These are phyloP conservation scores for Pseudomyrmex flavicornis DNA, from an alignment of 1,140 invertebrate genomes.

Conservation along the genomic window DNA sequence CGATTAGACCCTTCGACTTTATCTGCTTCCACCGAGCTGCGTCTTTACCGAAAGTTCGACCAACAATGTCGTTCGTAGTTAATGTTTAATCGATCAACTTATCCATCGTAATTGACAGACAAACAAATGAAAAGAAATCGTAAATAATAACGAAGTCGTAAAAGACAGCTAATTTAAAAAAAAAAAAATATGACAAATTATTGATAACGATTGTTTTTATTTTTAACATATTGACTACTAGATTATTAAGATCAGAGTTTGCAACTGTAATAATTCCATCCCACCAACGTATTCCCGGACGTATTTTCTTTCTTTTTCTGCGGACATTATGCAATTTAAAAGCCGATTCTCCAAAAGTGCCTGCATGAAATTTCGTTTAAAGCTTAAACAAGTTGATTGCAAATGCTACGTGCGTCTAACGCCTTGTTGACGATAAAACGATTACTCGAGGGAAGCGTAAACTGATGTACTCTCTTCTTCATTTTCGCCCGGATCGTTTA, in stretches of 20 bases:
- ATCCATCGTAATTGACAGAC: conserved; percentile 11
- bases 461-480: conserved; percentile 23
- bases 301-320: not conserved
- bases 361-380: conserved; percentile 66
- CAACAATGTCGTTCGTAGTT: conserved; percentile 21
- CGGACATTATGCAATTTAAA: conserved; percentile 33
- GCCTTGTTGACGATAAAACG: conserved; percentile 64
- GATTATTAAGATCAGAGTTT: not conserved
- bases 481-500: conserved; percentile 33
- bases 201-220: not conserved
- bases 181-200: no score
- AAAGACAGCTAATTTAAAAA: no score
- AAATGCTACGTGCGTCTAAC: conserved; percentile 53
- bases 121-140: conserved; percentile 21
- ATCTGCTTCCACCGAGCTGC: conserved; percentile 1
- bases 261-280: not conserved
- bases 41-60: conserved; percentile 32
- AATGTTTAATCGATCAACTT: conserved; percentile 64
- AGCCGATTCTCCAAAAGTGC: conserved; percentile 36
- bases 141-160: conserved; percentile 20
- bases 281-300: not conserved
- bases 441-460: conserved; percentile 40
- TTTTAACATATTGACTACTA: not conserved
- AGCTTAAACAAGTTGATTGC: conserved; percentile 51
- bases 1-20: conserved; percentile 41